Conservation (phyloP, 2,888 invertebrate species). For the Sinhomidia bicolor region DNA sequence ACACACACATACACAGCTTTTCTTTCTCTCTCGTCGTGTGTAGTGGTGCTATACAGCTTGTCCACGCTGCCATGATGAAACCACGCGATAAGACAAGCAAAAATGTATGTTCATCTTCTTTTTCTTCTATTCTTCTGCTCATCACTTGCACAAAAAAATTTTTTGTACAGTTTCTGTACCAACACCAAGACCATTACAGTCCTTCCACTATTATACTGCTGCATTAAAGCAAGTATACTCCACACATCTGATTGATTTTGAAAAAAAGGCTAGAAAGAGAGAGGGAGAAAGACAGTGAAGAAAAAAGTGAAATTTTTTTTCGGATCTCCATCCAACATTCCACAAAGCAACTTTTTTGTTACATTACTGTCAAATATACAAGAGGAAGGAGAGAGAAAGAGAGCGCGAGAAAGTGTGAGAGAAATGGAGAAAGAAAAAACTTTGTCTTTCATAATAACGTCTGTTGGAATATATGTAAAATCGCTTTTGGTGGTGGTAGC, state of each 20-base stretch:
- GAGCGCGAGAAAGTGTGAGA: neutral
- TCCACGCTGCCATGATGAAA: too few species aligned
- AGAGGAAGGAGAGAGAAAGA: neutral
- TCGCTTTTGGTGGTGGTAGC: neutral
- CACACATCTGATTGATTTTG: slow-evolving; percentile 45
- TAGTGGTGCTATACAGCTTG: neutral
- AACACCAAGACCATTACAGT: neutral
- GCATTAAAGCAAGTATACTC: neutral
- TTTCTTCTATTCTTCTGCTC: too few species aligned
- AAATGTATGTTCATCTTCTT: too few species aligned
- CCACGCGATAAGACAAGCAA: neutral
- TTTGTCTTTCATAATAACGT: slow-evolving; percentile 25
- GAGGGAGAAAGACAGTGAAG: neutral
- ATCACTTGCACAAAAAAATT: too few species aligned
- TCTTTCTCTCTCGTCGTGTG: neutral
- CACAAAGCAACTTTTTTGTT: slow-evolving; percentile 9
- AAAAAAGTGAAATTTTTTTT: neutral
- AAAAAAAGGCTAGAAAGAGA: neutral
- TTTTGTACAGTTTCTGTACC: neutral
- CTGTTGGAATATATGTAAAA: slow-evolving; percentile 26
- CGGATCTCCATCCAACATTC: neutral
- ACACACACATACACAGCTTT: too few species aligned
- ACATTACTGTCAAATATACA: slow-evolving; percentile 4
- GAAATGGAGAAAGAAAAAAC: neutral
- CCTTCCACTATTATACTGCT: neutral